Evolutionary conservation across 2,113 vertebrate species (phyloP).

Genomic region (Cyrtonyx montezumae): DNA sequence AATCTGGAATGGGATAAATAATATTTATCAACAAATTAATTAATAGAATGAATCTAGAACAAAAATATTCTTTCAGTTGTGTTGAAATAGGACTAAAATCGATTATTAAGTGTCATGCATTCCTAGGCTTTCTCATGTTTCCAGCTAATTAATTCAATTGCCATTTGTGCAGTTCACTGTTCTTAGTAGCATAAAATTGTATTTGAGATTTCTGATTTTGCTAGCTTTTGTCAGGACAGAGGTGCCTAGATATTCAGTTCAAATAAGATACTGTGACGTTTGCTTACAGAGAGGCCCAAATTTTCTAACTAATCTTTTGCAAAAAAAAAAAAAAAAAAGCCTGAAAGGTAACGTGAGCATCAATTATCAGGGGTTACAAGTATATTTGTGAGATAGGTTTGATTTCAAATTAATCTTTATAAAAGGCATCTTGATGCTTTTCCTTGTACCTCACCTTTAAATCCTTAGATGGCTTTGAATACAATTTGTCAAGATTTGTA

Average conservation of each 20-base stretch:
- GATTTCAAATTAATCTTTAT: neutral
- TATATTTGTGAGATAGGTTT: neutral
- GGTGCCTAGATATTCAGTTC: neutral
- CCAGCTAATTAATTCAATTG: neutral
- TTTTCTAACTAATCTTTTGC: neutral
- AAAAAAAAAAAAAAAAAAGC: neutral
- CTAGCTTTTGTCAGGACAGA: neutral
- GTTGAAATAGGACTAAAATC: neutral
- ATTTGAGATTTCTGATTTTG: neutral
- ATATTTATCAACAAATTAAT: neutral
- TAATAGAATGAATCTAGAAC: neutral
- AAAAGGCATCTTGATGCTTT: neutral
- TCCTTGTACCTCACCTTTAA: neutral
- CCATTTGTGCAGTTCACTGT: neutral
- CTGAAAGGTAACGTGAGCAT: neutral
- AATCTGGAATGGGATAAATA: neutral
- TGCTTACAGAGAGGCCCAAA: neutral
- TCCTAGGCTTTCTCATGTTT: neutral
- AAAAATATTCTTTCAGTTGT: neutral
- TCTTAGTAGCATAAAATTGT: neutral
- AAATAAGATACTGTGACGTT: neutral
- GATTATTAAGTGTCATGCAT: neutral
- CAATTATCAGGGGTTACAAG: neutral
- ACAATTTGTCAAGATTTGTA: neutral
- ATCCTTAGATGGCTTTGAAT: neutral